Evolutionary conservation across 64 coral and sea anemone genomes (phyloP).

Genomic region (Catalaphyllia jardinei): DNA sequence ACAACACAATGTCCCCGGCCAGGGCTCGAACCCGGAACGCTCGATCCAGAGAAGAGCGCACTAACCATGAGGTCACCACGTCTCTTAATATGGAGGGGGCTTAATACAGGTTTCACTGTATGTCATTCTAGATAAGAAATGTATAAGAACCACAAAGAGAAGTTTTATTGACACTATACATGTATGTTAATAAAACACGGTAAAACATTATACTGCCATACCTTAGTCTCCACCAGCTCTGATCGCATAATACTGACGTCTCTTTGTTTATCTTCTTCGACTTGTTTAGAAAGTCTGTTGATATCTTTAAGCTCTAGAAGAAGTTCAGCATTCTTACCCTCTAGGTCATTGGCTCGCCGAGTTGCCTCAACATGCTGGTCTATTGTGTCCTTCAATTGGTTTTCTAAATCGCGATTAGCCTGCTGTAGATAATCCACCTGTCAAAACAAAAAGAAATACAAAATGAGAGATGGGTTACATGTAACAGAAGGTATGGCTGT

Average conservation of each 20-base stretch:
- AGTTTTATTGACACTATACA: no score
- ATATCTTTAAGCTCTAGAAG: constrained; percentile 88
- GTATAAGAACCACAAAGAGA: no score
- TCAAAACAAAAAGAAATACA: not conserved
- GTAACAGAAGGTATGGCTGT: no score
- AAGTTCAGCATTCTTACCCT: constrained; percentile 87
- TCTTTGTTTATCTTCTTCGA: constrained; percentile 80
- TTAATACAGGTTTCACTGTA: no score
- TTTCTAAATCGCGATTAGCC: constrained; percentile 94
- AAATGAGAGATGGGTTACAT: no score
- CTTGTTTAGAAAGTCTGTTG: constrained; percentile 67
- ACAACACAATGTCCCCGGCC: no score
- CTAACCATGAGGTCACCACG: no score
- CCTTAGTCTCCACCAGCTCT: constrained; percentile 79
- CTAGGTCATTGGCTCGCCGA: constrained; percentile 66
- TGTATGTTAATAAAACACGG: no score
- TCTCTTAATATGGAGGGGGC: no score
- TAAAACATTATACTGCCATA: not conserved
- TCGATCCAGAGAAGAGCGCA: no score
- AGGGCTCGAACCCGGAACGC: no score
- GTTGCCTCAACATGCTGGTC: constrained; percentile 69
- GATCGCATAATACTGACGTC: constrained; percentile 62
- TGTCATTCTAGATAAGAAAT: no score
- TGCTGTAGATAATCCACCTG: constrained; percentile 99
- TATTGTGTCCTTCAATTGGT: constrained; percentile 75